phyloP scores from a whole-genome alignment of 1,140 invertebrate species.

The Tribolium madens region DNA sequence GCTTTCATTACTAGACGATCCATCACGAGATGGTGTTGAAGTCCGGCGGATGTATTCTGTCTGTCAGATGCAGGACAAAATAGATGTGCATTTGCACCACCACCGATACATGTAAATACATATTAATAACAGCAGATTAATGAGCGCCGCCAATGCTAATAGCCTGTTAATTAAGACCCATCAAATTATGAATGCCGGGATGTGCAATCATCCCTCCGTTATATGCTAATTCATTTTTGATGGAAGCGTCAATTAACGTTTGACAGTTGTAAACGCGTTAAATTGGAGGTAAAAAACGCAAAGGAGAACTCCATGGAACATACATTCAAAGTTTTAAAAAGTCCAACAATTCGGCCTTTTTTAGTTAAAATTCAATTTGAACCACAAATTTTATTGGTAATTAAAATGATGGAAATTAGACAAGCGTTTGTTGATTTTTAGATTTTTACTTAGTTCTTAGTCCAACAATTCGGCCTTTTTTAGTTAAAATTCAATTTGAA shows the following conservation, averaged over 20 bases:
- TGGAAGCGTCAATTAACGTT: slow-evolving; percentile 25
- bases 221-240: slow-evolving; percentile 39
- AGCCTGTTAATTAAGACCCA: slow-evolving; percentile 50
- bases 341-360: too few relatives aligned
- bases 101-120: slow-evolving; percentile 51
- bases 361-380: too few relatives aligned
- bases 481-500: too few relatives aligned
- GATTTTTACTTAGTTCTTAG: too few relatives aligned
- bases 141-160: slow-evolving; percentile 48
- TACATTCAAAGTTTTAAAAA: neutral
- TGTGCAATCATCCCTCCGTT: slow-evolving; percentile 35
- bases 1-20: slow-evolving; percentile 33
- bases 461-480: too few relatives aligned
- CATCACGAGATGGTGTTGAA: slow-evolving; percentile 33
- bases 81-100: slow-evolving; percentile 49
- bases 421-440: too few relatives aligned
- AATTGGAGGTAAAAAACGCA: neutral
- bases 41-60: slow-evolving; percentile 6
- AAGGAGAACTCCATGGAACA: neutral
- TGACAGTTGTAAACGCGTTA: slow-evolving; percentile 22
- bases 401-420: too few relatives aligned
- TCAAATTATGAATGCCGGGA: slow-evolving; percentile 45
- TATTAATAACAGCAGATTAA: slow-evolving; percentile 54
- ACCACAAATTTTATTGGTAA: too few relatives aligned
- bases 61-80: slow-evolving; percentile 41